Conservation (phyloP, 1,140 invertebrate genomes). For the Monomorium pharaonis region DNA sequence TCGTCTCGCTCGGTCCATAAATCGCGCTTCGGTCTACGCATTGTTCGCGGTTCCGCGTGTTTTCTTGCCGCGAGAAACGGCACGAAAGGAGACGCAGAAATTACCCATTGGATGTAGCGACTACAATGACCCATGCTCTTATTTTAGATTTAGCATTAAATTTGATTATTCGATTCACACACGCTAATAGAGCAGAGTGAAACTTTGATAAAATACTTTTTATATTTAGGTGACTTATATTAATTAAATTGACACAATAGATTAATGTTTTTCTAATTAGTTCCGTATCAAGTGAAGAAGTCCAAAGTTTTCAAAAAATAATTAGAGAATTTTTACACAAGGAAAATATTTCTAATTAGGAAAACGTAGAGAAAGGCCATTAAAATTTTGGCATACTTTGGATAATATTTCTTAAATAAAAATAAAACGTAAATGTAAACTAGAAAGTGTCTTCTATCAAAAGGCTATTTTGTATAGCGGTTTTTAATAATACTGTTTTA, state of each 20-base stretch:
- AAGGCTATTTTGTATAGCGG: too few species aligned
- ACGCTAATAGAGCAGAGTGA: neutral
- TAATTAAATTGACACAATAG: neutral
- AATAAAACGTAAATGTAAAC: too few species aligned
- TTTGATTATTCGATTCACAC: neutral
- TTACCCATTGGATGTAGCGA: neutral
- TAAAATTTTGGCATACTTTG: too few species aligned
- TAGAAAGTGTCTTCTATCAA: too few species aligned
- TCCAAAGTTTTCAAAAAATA: neutral
- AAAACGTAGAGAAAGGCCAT: too few species aligned
- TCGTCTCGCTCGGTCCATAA: conserved; percentile 33
- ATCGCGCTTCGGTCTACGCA: conserved; percentile 13
- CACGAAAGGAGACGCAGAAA: neutral
- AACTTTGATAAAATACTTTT: neutral
- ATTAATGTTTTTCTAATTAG: neutral
- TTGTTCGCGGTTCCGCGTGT: neutral
- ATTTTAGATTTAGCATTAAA: neutral
- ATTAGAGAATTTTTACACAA: neutral
- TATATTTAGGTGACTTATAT: too few species aligned
- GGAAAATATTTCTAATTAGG: too few species aligned
- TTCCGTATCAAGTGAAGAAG: neutral
- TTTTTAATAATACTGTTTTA: too few species aligned
- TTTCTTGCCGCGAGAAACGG: neutral
- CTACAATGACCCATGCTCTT: neutral
- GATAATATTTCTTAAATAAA: too few species aligned